Evolutionary conservation across 2,888 invertebrate genomes (phyloP).

Genomic region (Leptinotarsa peninsularis): DNA sequence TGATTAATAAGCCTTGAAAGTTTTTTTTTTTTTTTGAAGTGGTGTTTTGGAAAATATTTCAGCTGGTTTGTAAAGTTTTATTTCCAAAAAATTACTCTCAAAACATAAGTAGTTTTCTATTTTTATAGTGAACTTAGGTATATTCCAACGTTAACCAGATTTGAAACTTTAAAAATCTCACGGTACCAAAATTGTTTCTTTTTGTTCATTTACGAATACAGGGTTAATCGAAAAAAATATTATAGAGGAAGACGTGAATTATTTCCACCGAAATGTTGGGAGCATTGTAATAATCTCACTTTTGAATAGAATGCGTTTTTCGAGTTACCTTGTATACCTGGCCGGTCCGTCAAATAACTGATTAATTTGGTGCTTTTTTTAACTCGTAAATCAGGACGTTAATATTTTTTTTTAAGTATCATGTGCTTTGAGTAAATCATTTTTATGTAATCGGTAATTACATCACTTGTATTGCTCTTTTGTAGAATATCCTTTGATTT

Average conservation of each 20-base stretch:
- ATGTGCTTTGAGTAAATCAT: slow-evolving; percentile 4
- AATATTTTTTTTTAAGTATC: background rate
- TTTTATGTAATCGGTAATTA: slow-evolving; percentile 20
- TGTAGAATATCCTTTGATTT: slow-evolving; percentile 43
- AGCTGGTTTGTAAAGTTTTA: background rate
- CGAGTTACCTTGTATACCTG: background rate
- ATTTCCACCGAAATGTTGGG: no score
- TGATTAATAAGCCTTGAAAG: no score
- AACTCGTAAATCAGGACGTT: background rate
- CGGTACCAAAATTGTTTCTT: background rate
- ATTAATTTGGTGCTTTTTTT: slow-evolving; percentile 24
- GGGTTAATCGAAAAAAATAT: no score
- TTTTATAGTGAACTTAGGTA: background rate
- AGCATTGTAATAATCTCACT: no score
- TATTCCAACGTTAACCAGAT: background rate
- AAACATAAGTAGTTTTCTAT: background rate
- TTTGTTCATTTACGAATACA: background rate
- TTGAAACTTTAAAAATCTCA: background rate
- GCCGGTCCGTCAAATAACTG: slow-evolving; percentile 1
- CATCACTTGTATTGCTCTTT: slow-evolving; percentile 41
- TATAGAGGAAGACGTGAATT: no score
- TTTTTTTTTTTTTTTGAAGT: background rate
- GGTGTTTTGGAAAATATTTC: slow-evolving; percentile 5
- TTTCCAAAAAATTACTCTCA: background rate
- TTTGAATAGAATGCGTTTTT: background rate